A percentile compares a stretch with the other conserved stretches of the same genome.
These are phyloP conservation scores for Portevinia maculata DNA, from an alignment of 2,888 invertebrate genomes.

Conservation along the genomic window DNA sequence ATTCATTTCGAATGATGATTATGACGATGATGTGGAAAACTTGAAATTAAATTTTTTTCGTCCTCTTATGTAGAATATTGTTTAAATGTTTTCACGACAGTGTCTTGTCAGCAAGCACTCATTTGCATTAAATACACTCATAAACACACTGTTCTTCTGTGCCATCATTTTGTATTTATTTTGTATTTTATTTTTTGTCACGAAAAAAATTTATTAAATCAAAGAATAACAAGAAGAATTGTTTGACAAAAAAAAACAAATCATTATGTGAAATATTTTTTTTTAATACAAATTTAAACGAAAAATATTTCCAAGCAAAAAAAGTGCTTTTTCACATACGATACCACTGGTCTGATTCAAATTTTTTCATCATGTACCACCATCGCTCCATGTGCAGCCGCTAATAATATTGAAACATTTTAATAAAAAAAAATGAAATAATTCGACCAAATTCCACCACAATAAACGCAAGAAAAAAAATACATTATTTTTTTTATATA, in stretches of 20 bases:
- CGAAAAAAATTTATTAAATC: conserved; percentile 66
- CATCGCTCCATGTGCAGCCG: conserved; percentile 80
- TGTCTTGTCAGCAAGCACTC: conserved; percentile 60
- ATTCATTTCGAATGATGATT: conserved; percentile 70
- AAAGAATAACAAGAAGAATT: conserved; percentile 37
- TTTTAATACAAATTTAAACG: conserved; percentile 40
- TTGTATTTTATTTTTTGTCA: conserved; percentile 35
- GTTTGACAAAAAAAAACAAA: conserved; percentile 53
- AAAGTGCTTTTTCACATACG: conserved; percentile 84
- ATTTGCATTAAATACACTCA: conserved; percentile 19
- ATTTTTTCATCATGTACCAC: conserved; percentile 83
- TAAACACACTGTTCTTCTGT: conserved; percentile 16
- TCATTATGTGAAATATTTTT: conserved; percentile 68
- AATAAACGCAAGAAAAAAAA: conserved; percentile 47
- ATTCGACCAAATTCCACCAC: conserved; percentile 57
- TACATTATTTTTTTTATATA: conserved; percentile 29
- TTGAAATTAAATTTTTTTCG: conserved; percentile 71
- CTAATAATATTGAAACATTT: conserved; percentile 52
- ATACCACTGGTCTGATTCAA: conserved; percentile 83
- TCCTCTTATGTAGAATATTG: conserved; percentile 42
- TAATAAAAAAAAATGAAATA: conserved; percentile 40
- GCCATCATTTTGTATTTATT: conserved; percentile 16
- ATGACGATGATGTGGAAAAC: conserved; percentile 71
- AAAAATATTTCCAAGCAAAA: conserved; percentile 70
- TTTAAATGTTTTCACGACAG: conserved; percentile 58